Base-by-base conservation (phyloP, 2,797 vertebrate species). In the Hypotaenidia philippensis region DNA sequence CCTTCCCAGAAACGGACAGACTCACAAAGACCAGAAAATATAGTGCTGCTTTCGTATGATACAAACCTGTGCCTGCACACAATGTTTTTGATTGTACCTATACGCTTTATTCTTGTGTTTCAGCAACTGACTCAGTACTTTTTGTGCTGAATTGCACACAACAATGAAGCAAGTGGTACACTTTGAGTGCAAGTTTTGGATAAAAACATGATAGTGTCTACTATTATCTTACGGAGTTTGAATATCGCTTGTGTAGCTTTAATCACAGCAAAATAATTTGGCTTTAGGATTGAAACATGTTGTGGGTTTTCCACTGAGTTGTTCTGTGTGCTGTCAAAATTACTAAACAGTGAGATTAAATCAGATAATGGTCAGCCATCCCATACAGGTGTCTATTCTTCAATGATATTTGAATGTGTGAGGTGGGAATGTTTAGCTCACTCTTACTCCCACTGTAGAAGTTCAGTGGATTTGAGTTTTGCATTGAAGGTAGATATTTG, bases 121-220 rank as follows among this genome's bases (percentile, higher is more conserved):
- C 52, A 88, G 75, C 56, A 89, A 2, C 36, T 60, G 40, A 47
- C 3, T 26, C 17, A 29, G 6, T 85, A 60, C 26, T 34, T 69
- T 20, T 36, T 80, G 88, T 81, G 47, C 32, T 84, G 68, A 13
- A 5, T 66, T 83, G 32, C 74, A 89, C 26, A 85, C 86, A 80
- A 5, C 83, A 82, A 82, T 80, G 80, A 96, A 89, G 75, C 66
- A 92, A 72, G 27, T 78, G 85, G 83, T 95, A 59, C 84, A 59
- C 15, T 93, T 87, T 2, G 7, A n/a, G 36, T 85, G 78, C 86
- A 91, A 82, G 29, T 86, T 50, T 93, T 18, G 36, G 13, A 76
- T 74, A 40, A 82, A 87, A 92, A 83, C 16, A 12, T 38, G 3
- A 23, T 66, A 63, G 13, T 52, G 15, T 89, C 50, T 26, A 13